Conservation (phyloP, 2,113 vertebrate genomes). For the Erpornis zantholeuca region DNA sequence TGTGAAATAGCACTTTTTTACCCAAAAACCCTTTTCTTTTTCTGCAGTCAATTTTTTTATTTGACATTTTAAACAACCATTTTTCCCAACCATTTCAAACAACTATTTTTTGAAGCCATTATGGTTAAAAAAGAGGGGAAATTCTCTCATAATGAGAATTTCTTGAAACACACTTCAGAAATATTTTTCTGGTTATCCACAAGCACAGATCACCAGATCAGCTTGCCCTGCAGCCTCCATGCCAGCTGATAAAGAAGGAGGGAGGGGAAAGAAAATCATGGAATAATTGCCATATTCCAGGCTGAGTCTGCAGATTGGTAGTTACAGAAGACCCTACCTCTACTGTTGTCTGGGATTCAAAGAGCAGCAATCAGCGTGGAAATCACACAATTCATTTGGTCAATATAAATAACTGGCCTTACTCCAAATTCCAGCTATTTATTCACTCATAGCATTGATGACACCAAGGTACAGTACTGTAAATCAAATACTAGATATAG, state of each 20-base stretch:
- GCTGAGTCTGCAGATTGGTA: neutral
- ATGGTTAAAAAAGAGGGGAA: neutral
- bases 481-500: neutral
- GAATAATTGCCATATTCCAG: neutral
- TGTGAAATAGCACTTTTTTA: neutral
- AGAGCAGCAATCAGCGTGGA: neutral
- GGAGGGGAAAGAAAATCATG: neutral
- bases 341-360: neutral
- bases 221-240: neutral
- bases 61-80: neutral
- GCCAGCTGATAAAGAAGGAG: neutral
- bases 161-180: neutral
- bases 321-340: neutral
- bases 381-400: neutral
- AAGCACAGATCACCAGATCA: neutral
- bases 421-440: neutral
- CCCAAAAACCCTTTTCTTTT: neutral
- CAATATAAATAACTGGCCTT: neutral
- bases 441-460: neutral
- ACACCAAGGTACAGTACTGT: neutral
- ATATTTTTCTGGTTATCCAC: neutral
- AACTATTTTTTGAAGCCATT: neutral
- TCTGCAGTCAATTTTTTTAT: neutral
- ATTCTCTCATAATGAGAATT: neutral
- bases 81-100: neutral